Evolutionary conservation across 2,888 invertebrate genomes (phyloP).

Genomic region (Stenodera caucasica): DNA sequence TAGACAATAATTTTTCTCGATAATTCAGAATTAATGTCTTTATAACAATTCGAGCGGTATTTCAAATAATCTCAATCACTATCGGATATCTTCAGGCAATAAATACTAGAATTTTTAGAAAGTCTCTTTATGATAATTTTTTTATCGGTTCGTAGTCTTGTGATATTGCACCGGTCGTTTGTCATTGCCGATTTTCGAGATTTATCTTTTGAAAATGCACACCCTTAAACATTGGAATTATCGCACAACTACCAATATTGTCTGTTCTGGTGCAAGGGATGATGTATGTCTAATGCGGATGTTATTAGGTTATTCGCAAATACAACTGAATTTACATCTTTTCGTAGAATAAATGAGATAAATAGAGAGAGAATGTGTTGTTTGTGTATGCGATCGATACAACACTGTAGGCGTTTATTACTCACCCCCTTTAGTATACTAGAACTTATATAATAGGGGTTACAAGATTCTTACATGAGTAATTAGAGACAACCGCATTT

Average conservation of each 20-base stretch:
- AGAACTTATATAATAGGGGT: neutral
- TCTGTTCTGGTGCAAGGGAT: neutral
- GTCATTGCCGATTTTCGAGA: neutral
- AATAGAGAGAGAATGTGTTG: neutral
- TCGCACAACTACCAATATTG: too few species aligned
- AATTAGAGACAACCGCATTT: neutral
- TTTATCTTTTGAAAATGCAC: neutral
- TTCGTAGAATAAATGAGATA: neutral
- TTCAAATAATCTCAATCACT: neutral
- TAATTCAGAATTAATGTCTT: conserved; percentile 1
- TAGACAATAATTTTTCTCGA: neutral
- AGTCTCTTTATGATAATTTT: neutral
- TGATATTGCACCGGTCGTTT: neutral
- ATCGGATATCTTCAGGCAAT: neutral
- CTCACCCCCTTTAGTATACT: neutral
- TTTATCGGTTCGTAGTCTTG: neutral
- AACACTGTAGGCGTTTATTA: neutral
- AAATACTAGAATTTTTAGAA: neutral
- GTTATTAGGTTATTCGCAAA: neutral
- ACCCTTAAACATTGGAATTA: neutral
- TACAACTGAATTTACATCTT: neutral
- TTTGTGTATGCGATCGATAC: neutral
- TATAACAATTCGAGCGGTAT: neutral
- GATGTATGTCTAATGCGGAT: neutral
- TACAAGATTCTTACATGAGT: conserved; percentile 1